Conservation (phyloP, 2,113 vertebrate genomes). For the Atractosteus spatula region DNA sequence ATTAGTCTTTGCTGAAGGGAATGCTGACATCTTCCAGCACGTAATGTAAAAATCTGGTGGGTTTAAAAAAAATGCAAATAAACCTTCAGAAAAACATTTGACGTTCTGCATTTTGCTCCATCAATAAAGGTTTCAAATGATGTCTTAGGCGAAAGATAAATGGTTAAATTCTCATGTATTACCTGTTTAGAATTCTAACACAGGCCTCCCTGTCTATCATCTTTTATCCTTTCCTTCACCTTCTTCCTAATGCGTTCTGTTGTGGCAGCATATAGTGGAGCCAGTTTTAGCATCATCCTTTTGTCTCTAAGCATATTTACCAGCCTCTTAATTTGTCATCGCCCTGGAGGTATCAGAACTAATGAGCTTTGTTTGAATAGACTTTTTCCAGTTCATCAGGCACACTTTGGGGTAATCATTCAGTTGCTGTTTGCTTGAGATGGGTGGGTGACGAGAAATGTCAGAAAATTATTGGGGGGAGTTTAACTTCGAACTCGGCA, state of each 20-base stretch:
- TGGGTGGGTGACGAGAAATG: conserved; percentile 72
- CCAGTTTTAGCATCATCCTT: conserved; percentile 47
- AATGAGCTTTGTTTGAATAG: conserved; percentile 90
- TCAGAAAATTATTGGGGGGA: conserved; percentile 60
- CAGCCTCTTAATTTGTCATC: conserved; percentile 82
- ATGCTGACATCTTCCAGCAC: background rate
- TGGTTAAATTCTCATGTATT: conserved; percentile 34
- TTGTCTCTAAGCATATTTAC: conserved; percentile 76
- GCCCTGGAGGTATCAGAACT: conserved; percentile 84
- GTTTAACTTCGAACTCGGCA: background rate
- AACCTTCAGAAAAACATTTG: conserved; percentile 45
- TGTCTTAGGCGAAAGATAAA: conserved; percentile 34
- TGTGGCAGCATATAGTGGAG: conserved; percentile 56
- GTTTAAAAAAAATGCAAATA: conserved; percentile 16
- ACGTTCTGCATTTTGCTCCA: conserved; percentile 36
- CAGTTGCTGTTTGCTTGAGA: conserved; percentile 79
- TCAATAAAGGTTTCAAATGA: conserved; percentile 37
- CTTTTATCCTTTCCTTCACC: conserved; percentile 57
- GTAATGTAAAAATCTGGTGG: background rate
- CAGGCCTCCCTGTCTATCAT: conserved; percentile 28
- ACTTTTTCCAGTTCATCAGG: conserved; percentile 90
- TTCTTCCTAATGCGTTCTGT: conserved; percentile 70
- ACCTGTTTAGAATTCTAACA: conserved; percentile 13
- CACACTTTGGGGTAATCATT: conserved; percentile 87
- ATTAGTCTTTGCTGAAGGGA: conserved; percentile 4